Percentiles rank a stretch among this genome's conserved stretches.
These are phyloP conservation scores for Pituophis catenifer DNA, from an alignment of 2,113 vertebrate genomes.

Conservation along the genomic window DNA sequence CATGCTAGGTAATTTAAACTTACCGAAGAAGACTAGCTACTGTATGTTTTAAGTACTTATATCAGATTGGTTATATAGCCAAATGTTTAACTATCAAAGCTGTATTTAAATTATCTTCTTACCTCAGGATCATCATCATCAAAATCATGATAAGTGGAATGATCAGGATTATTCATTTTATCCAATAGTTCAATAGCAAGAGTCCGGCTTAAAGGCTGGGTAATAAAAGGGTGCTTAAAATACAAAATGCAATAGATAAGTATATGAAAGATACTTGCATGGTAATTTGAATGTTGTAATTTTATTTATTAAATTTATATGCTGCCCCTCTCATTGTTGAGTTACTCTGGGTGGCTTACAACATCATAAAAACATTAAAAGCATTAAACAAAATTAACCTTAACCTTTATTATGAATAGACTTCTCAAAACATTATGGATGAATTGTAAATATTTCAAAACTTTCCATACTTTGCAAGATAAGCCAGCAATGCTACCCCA, in stretches of 20 bases:
- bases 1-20: not conserved
- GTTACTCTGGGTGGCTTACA: not conserved
- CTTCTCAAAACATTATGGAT: not conserved
- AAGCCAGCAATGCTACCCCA: not conserved
- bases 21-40: not conserved
- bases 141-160: conserved; percentile 89
- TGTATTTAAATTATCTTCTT: conserved; percentile 48
- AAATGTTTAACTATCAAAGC: not conserved
- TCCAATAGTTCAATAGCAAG: conserved; percentile 95
- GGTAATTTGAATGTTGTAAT: conserved; percentile 23
- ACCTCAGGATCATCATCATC: conserved; percentile 98
- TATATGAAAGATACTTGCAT: not conserved
- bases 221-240: conserved; percentile 92
- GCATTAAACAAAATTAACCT: not conserved
- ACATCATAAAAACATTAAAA: not conserved
- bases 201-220: conserved; percentile 90
- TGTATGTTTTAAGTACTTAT: not conserved
- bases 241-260: conserved; percentile 36
- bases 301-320: not conserved
- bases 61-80: not conserved
- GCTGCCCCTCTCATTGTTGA: not conserved
- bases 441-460: conserved; percentile 1
- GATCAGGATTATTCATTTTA: conserved; percentile 96
- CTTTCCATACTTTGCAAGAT: not conserved
- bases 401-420: not conserved